A percentile compares a stretch with the other conserved stretches of the same genome.
Conservation (phyloP, 2,113 vertebrate genomes). For the Cyphomyrus plagiostoma region DNA sequence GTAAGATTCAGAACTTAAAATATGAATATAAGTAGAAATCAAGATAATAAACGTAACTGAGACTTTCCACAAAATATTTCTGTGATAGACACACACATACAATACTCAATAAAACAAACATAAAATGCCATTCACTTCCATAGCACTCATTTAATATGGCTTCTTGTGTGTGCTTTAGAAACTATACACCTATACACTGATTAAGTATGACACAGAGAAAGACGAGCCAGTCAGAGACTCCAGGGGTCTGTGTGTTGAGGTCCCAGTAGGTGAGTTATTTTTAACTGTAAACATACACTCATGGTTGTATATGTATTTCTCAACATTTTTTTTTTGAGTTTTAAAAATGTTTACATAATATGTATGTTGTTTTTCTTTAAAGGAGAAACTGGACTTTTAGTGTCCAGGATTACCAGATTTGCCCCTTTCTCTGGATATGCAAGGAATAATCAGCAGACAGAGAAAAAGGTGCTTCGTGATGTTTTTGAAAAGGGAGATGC, state of each 20-base stretch:
- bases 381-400: constrained; percentile 75
- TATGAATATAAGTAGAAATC: not conserved
- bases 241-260: constrained; percentile 69
- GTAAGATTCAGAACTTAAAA: constrained; percentile 48
- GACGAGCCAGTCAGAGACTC: constrained; percentile 68
- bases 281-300: not conserved
- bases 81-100: not conserved
- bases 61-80: not conserved
- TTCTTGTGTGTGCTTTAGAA: constrained; percentile 38
- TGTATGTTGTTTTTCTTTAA: constrained; percentile 17
- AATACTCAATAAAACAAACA: not conserved
- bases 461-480: constrained; percentile 69
- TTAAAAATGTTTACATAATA: not conserved
- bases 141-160: not conserved
- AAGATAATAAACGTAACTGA: not conserved
- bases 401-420: constrained; percentile 68
- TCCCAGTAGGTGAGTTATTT: constrained; percentile 65
- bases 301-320: not conserved
- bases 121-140: not conserved
- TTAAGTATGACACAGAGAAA: constrained; percentile 73
- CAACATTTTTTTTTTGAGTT: not conserved
- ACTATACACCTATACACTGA: constrained; percentile 60
- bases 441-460: constrained; percentile 64
- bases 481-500: constrained; percentile 76
- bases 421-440: constrained; percentile 75